Base-by-base conservation (phyloP, 2,888 invertebrate genomes). In the Temnothorax unifasciatus region DNA sequence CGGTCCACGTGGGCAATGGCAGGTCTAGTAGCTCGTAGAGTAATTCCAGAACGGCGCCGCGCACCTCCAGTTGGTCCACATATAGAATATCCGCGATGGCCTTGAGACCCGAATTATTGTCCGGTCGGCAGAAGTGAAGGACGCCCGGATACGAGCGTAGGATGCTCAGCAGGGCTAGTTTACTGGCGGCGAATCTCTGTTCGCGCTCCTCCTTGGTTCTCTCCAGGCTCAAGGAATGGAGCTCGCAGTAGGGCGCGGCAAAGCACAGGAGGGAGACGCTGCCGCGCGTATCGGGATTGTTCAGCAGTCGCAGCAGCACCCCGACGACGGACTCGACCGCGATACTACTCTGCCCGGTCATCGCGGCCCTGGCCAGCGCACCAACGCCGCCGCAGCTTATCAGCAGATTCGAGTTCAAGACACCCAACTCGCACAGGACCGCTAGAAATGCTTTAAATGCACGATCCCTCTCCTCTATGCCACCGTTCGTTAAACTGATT, bases 171-270 rank as follows among this genome's bases (percentile, higher is more conserved):
- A 98, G 95, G 18, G 98, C 98, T 85, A 98, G 95, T 84, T 98
- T 97, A 92, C 98, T 98, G 92, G 98, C 98, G 44, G 97, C 97
- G 93, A 98, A 98, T 91, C 97, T 96, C 94, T 97, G 96, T 92
- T 98, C 98, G 66, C 97, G 96, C 83, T 96, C 96, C 54, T 96
- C 96, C 76, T 95, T 95, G 8, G 93, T 90, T 69, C 93, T 91
- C 8, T 94, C 94, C 18, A 91, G 86, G 9, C 88, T 91, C 38
- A 90, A 85, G 0, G 93, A 92, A 94, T 98, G 98, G 93, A 98
- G 97, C 95, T 99, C 99, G 93, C 99, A 99, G 94, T 99, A 98
- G 0, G 99, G 99, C 21, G 99, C 98, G 83, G 98, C 97, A 71
- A 99, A 96, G 94, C 97, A 97, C 94, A 98, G 96, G 83, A 99